Conservation (phyloP, 2,888 invertebrate genomes). For the Boloria euphrosyne region DNA sequence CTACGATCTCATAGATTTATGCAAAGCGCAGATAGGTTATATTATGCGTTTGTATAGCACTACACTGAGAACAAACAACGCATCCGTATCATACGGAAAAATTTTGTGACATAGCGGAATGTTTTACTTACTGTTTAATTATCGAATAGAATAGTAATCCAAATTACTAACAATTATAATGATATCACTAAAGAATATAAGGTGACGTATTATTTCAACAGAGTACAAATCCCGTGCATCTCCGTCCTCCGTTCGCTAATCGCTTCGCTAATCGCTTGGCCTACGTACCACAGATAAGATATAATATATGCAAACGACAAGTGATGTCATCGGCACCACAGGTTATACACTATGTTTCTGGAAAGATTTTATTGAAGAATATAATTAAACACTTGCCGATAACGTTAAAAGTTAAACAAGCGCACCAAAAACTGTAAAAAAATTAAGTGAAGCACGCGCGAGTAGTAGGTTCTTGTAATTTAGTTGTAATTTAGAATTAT, state of each 20-base stretch:
- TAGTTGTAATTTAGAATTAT: too few species aligned
- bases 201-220: constrained; percentile 78
- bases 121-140: constrained; percentile 69
- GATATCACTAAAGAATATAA: constrained; percentile 59
- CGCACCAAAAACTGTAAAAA: too few species aligned
- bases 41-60: constrained; percentile 79
- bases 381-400: too few species aligned
- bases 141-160: constrained; percentile 50
- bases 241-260: constrained; percentile 55
- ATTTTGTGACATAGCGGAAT: constrained; percentile 44
- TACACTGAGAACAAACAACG: constrained; percentile 75
- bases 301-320: constrained; percentile 30
- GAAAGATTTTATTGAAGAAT: neutral
- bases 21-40: constrained; percentile 77
- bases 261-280: constrained; percentile 67
- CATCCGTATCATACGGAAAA: constrained; percentile 56
- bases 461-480: too few species aligned
- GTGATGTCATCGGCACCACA: constrained; percentile 41
- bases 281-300: constrained; percentile 59
- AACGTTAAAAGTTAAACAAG: too few species aligned
- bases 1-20: constrained; percentile 72
- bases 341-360: constrained; percentile 24
- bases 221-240: constrained; percentile 71
- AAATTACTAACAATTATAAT: constrained; percentile 54
- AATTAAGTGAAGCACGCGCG: too few species aligned